Base-by-base conservation (phyloP, 2,888 invertebrate species). In the Chloroclysta siterata region DNA sequence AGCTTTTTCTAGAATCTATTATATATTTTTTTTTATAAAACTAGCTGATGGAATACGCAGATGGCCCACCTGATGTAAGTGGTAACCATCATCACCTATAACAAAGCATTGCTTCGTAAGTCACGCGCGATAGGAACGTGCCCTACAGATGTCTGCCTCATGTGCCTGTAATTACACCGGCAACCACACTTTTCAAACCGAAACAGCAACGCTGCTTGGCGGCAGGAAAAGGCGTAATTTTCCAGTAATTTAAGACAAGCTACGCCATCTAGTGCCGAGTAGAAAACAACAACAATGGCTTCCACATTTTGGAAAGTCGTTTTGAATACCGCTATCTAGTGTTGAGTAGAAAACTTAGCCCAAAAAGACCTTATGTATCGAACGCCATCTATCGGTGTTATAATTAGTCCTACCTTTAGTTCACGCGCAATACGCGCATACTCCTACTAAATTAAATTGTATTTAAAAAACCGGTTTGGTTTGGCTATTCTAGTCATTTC, bases 351-450 rank as follows among this genome's bases (percentile, higher is more conserved):
- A 39, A 39, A 11, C 10, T 1, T 10, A 11, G 11, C 36, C 0
- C 11, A 11, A 11, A 1, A 39, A 11, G 36, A 33, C 33, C 36
- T 17, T 2, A n/a, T n/a, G 22, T 10, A 2, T 4, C 14, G 7
- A 22, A 36, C 39, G 75, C 65, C 77, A 74, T 75, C 77, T 78
- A 66, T 69, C 28, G 55, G 39, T 42, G 36, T n/a, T n/a, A n/a
- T n/a, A 57, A 66, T 62, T 59, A 48, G 55, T 47, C 3, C n/a
- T 54, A 53, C 53, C 44, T 47, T n/a, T 28, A n/a, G 53, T 65
- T 59, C 72, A 66, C 65, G 84, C 85, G 86, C 87, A 88, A 58
- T 72, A 66, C 65, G 84, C 85, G 86, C 87, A 88, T 82, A 72
- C 83, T 14, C 42, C 84, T 66, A 69, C 77, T 17, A 77, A 78